phyloP scores from a whole-genome alignment of 2,888 invertebrate genomes.

The Philereme transversata region DNA sequence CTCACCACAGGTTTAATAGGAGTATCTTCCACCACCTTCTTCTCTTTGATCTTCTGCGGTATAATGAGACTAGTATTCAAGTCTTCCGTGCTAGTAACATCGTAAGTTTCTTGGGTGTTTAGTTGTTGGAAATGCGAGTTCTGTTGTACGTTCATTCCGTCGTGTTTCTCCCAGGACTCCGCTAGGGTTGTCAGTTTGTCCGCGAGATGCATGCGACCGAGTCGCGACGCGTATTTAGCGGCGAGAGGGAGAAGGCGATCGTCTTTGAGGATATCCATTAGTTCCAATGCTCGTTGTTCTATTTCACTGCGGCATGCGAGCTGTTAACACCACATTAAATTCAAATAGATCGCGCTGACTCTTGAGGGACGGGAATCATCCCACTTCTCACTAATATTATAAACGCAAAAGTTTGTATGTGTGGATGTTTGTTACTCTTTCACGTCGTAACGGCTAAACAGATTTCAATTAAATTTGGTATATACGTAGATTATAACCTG shows the following conservation, averaged over 20 bases:
- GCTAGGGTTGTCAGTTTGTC: constrained; percentile 87
- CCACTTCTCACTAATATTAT: no score
- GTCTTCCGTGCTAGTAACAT: constrained; percentile 66
- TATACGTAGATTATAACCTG: no score
- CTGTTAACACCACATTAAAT: constrained; percentile 65
- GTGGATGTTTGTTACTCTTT: no score
- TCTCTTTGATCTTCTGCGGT: constrained; percentile 67
- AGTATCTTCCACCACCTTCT: constrained; percentile 59
- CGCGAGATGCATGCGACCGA: constrained; percentile 90
- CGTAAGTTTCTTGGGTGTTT: constrained; percentile 71
- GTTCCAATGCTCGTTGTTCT: constrained; percentile 93
- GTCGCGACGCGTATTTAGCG: constrained; percentile 93
- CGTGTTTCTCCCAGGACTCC: constrained; percentile 68
- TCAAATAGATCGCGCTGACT: no score
- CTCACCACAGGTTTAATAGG: constrained; percentile 76
- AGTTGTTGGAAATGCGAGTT: constrained; percentile 66
- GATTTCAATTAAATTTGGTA: no score
- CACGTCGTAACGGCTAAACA: no score
- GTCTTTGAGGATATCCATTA: constrained; percentile 92
- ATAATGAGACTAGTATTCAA: constrained; percentile 73
- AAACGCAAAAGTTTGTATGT: no score
- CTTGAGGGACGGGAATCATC: no score
- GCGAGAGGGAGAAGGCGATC: constrained; percentile 91
- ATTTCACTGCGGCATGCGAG: constrained; percentile 92
- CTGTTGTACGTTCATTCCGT: constrained; percentile 60